Percentiles rank a stretch among this genome's conserved stretches.
These are phyloP conservation scores for Nerophis ophidion DNA, from an alignment of 2,113 vertebrate species.

Conservation along the genomic window DNA sequence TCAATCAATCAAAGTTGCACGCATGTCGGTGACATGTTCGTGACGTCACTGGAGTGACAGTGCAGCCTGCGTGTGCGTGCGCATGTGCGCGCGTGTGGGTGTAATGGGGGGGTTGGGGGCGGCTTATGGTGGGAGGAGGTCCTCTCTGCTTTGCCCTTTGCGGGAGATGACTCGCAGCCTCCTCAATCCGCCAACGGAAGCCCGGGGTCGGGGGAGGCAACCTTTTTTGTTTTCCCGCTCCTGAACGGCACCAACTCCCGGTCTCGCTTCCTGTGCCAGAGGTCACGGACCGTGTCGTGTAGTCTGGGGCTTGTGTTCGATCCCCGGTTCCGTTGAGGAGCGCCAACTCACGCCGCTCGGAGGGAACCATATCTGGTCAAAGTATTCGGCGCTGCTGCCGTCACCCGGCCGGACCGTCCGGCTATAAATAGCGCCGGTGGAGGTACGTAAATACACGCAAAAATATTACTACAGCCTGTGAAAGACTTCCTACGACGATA, in stretches of 20 bases:
- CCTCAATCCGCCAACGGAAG: constrained; percentile 12
- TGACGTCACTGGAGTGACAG: constrained; percentile 70
- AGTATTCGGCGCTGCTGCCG: constrained; percentile 76
- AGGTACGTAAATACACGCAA: constrained; percentile 67
- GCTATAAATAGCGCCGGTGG: constrained; percentile 74
- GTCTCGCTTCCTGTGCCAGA: constrained; percentile 1
- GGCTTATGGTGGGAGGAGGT: constrained; percentile 22
- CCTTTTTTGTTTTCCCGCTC: background rate
- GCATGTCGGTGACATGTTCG: background rate
- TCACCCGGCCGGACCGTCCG: constrained; percentile 70
- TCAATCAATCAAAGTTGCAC: too few species aligned
- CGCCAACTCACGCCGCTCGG: constrained; percentile 51
- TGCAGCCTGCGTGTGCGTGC: constrained; percentile 21
- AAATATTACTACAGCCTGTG: constrained; percentile 15
- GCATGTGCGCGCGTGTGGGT: background rate
- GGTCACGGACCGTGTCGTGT: constrained; percentile 32
- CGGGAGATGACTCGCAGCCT: constrained; percentile 48
- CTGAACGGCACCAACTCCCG: constrained; percentile 12
- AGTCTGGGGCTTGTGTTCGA: constrained; percentile 14
- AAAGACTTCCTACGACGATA: constrained; percentile 13
- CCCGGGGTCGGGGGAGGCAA: constrained; percentile 68
- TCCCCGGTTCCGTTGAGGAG: constrained; percentile 18
- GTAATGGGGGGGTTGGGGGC: constrained; percentile 11
- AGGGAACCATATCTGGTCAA: constrained; percentile 85
- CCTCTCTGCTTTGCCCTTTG: constrained; percentile 57